Percentiles rank a stretch among this genome's conserved stretches.
Evolutionary conservation across 2,113 vertebrate genomes (phyloP).

Genomic region (Seriola rivoliana): DNA sequence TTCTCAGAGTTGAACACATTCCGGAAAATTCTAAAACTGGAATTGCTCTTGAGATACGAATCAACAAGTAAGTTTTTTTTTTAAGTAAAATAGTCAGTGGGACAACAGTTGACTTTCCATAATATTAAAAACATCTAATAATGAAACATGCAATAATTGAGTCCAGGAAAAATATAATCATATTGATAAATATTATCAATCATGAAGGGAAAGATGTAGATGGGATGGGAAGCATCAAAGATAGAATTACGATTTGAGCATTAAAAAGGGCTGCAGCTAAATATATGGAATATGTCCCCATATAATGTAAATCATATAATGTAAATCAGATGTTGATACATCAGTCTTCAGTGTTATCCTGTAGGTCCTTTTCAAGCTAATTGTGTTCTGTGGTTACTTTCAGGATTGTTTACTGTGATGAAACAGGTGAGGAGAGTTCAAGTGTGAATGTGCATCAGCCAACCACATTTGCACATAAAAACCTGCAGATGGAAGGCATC

Average conservation of each 20-base stretch:
- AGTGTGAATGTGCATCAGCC: conserved; percentile 95
- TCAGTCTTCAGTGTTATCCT: background rate
- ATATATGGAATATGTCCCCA: background rate
- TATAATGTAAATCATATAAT: background rate
- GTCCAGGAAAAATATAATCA: background rate
- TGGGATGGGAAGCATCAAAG: background rate
- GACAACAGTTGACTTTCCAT: background rate
- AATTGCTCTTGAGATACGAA: conserved; percentile 93
- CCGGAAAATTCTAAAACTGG: conserved; percentile 98
- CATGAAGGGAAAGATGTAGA: background rate
- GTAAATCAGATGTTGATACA: background rate
- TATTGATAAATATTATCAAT: background rate
- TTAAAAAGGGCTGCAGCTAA: background rate
- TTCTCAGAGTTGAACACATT: conserved; percentile 94
- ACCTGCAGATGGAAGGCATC: conserved; percentile 92
- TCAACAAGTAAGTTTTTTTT: conserved; percentile 89
- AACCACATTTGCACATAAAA: conserved; percentile 95
- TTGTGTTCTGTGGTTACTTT: conserved; percentile 57
- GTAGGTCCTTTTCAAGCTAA: background rate
- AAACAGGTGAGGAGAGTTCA: conserved; percentile 91
- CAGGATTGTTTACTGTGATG: conserved; percentile 95
- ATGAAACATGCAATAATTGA: background rate
- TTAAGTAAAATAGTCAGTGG: background rate
- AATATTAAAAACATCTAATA: background rate
- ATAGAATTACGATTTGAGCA: background rate